A percentile compares a stretch with the other conserved stretches of the same genome.
phyloP scores from a whole-genome alignment of 2,797 vertebrate species.

The Labeo calbasu region DNA sequence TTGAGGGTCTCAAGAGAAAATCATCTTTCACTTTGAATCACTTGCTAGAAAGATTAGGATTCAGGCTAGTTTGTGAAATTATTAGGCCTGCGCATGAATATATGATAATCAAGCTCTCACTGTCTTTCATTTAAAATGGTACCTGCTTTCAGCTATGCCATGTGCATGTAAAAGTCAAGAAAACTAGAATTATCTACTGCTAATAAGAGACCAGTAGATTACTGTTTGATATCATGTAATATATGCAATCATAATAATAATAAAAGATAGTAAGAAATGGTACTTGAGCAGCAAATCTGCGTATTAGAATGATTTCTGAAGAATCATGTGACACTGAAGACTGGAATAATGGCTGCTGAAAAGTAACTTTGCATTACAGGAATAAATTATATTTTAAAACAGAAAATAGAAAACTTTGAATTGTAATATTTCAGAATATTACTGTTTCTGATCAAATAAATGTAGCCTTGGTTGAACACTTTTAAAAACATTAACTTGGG shows the following conservation, averaged over 20 bases:
- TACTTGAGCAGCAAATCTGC: background rate
- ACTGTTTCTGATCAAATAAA: background rate
- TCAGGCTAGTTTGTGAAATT: slow-evolving; percentile 32
- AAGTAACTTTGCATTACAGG: background rate
- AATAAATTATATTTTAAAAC: background rate
- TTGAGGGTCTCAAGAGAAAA: slow-evolving; percentile 4
- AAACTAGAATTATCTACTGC: background rate
- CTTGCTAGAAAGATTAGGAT: slow-evolving; percentile 1
- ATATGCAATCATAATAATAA: background rate
- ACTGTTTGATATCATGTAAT: background rate
- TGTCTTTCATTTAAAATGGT: background rate
- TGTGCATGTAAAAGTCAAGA: background rate
- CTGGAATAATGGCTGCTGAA: background rate
- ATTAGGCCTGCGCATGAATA: slow-evolving; percentile 9
- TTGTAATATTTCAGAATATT: background rate
- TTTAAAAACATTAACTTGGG: background rate
- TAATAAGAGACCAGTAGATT: background rate
- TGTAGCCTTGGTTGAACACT: background rate
- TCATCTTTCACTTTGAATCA: slow-evolving; percentile 27
- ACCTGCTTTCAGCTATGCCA: background rate
- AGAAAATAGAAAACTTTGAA: background rate
- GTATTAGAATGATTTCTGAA: background rate
- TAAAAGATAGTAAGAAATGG: background rate
- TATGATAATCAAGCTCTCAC: background rate
- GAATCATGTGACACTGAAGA: background rate